Base-by-base conservation (phyloP, 2,113 vertebrate species). In the Melospiza melodia region DNA sequence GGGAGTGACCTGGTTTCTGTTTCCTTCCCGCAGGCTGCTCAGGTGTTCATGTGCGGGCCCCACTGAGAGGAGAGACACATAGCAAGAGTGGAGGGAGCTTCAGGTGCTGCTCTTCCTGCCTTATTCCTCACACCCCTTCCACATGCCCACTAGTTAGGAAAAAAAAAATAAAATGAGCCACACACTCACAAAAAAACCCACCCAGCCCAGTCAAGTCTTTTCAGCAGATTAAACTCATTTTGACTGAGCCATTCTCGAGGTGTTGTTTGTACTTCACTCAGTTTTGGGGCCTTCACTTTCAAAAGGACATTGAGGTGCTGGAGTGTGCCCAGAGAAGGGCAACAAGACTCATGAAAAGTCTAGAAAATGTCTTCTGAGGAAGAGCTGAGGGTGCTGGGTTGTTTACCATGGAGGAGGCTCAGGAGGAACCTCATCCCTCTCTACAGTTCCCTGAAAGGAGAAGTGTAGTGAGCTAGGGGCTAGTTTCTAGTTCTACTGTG, bases 41-140 rank as follows among this genome's bases (percentile, higher is more conserved):
- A 6, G 51, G 35, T 18, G 20, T 65, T 86, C 44, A 15, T 23
- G 7, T 0, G 3, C 23, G 44, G 48, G 84, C 61, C 15, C 19
- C 4, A 2, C 25, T 5, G 7, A 1, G 3, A 57, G 11, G 12
- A 81, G 22, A 41, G 13, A 49, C 0, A 57, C 72, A 41, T 10
- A 52, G 49, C 28, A 72, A 73, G 37, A 33, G 46, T 1, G 0
- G 57, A 84, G 43, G 12, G n/a, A 87, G n/a, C 58, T 83, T 51
- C 39, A 31, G 27, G 37, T 1, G 2, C 43, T 74, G 33, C 71
- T 80, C 33, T 76, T 86, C 55, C 72, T 41, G 61, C 23, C 43
- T 14, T 1, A 3, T 77, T 83, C 79, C 43, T 73, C 3, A 2
- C 51, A 74, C 35, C 4, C 30, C 8, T 37, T 80, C 67, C 43